Evolutionary conservation across 1,140 invertebrate species (phyloP), one percentile per base, ranked within the genome.

Genomic region (Berghia stephanieae): DNA sequence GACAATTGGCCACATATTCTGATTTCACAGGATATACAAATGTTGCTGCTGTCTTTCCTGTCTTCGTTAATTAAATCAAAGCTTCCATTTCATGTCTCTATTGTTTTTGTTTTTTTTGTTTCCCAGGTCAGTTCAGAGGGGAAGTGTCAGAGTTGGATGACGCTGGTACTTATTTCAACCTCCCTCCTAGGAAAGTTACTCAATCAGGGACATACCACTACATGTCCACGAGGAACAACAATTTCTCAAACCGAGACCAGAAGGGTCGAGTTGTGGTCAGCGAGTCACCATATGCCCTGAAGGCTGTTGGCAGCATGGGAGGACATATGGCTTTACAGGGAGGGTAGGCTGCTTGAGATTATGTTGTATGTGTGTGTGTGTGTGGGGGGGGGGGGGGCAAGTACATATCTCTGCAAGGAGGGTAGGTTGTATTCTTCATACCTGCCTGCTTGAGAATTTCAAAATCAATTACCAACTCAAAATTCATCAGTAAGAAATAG

Each of bases 221-320:
- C 74, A 87, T 90, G 81, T 85, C 84, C 71, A 89, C 88, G 0
- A 81, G 88, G 21, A 90, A 90, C 79, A 90, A 90, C 75, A 85
- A 89, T 81, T 89, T 89, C 82, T 86, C 86, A 3, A 90, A 90
- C 71, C 69, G 89, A n/a, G 85, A 87, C 75, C 89, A 90, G 81
- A 89, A 89, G 67, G 88, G 84, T 8, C 77, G 83, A 36, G 69
- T 89, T 10, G 78, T 82, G 31, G 84, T 85, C 10, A 46, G 57
- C 16, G 75, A 77, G 1, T 74, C 76, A 66, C 78, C 70, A 8
- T 40, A 78, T 49, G 52, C 43, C n/a, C 49, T 79, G 43, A 66
- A 81, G 36, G 74, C 82, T n/a, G 83, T 89, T 60, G 88, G 88
- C 21, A 82, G 78, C 63, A 85, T 83, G 72, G 88, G 88, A 31